Evolutionary conservation across 2,888 invertebrate genomes (phyloP).

Genomic region (Pammene fasciana): DNA sequence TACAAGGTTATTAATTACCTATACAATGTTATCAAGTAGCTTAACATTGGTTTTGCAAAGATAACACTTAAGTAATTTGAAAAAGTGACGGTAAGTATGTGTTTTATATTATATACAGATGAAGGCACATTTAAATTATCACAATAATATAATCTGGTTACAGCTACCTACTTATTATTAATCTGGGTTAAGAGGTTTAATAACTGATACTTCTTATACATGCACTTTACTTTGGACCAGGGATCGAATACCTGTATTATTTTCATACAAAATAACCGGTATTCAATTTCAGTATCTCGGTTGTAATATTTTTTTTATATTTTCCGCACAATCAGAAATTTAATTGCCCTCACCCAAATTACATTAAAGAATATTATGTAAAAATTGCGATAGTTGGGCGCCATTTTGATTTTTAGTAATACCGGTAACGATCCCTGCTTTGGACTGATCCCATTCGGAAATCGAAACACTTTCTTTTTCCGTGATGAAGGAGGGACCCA

Average conservation of each 20-base stretch:
- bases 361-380: too few species aligned
- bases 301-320: too few species aligned
- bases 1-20: conserved; percentile 8
- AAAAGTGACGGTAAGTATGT: not conserved
- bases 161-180: conserved; percentile 2
- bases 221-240: not conserved
- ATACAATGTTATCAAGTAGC: not conserved
- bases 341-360: too few species aligned
- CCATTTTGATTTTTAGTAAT: too few species aligned
- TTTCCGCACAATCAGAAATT: too few species aligned
- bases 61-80: not conserved
- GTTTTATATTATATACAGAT: conserved; percentile 23
- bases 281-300: too few species aligned
- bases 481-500: not conserved
- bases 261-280: too few species aligned
- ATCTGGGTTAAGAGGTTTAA: conserved; percentile 5
- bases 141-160: conserved; percentile 32
- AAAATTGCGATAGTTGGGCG: too few species aligned
- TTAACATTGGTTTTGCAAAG: not conserved
- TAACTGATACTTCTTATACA: not conserved
- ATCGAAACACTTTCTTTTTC: conserved; percentile 6
- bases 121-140: conserved; percentile 30
- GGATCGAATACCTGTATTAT: too few species aligned
- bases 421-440: too few species aligned
- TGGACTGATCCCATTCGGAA: not conserved